Conservation (phyloP, 2,113 vertebrate species). For the Gracilinanus agilis region DNA sequence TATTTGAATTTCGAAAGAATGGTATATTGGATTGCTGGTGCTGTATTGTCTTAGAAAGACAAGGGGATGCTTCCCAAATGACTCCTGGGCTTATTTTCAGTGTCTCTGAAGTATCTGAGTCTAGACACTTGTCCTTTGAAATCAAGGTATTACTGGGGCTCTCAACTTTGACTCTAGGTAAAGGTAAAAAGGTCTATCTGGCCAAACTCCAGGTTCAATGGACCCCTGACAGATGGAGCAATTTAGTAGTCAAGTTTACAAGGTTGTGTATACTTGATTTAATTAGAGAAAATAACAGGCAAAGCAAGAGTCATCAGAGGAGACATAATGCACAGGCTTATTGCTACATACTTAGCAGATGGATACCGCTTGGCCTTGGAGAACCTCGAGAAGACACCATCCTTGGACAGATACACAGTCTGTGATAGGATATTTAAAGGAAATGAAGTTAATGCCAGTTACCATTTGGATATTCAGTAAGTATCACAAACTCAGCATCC, state of each 20-base stretch:
- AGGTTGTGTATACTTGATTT: background rate
- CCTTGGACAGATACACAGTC: background rate
- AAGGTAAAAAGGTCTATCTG: background rate
- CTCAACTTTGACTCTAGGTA: background rate
- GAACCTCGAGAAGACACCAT: constrained; percentile 22
- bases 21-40: background rate
- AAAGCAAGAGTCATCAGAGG: constrained; percentile 16
- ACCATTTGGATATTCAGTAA: no score
- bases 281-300: background rate
- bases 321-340: constrained; percentile 3
- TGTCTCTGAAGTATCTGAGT: background rate
- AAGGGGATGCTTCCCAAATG: background rate
- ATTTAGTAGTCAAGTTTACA: constrained; percentile 8
- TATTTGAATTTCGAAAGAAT: constrained; percentile 9
- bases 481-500: no score
- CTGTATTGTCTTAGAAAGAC: background rate
- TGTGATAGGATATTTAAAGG: no score
- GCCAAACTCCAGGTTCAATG: background rate
- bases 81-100: background rate
- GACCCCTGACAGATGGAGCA: background rate
- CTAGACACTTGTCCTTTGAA: background rate
- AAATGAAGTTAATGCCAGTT: no score
- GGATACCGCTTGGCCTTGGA: background rate
- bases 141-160: background rate
- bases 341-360: background rate